Evolutionary conservation across 64 coral and sea anemone species (phyloP).

Genomic region (Orbicella faveolata): DNA sequence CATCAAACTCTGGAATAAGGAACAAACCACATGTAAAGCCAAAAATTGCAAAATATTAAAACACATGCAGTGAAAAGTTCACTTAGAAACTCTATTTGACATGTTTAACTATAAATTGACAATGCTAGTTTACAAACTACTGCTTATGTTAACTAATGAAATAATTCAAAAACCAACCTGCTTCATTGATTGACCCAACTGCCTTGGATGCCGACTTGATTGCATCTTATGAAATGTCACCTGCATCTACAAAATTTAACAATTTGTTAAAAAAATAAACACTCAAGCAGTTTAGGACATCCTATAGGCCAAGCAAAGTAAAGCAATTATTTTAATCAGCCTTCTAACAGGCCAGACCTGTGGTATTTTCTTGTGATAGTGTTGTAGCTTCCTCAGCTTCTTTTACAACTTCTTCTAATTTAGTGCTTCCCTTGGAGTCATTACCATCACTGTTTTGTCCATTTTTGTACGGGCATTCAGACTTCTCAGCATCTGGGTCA

Average conservation of each 20-base stretch:
- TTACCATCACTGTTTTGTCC: neutral
- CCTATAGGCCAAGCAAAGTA: neutral
- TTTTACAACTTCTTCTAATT: constrained; percentile 36
- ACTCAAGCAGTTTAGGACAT: neutral
- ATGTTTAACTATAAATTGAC: too few relatives aligned
- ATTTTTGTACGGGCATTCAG: constrained; percentile 29
- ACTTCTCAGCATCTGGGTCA: constrained; percentile 13
- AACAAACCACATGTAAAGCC: neutral
- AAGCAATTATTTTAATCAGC: neutral
- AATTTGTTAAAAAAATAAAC: neutral
- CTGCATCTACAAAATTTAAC: constrained; percentile 33
- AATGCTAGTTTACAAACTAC: too few relatives aligned
- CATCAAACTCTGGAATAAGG: constrained; percentile 81
- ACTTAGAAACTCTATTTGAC: too few relatives aligned
- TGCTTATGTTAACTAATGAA: neutral
- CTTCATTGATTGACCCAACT: constrained; percentile 87
- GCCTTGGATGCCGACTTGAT: constrained; percentile 84
- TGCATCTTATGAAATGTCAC: constrained; percentile 70
- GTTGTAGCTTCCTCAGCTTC: constrained; percentile 34
- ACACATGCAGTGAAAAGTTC: too few relatives aligned
- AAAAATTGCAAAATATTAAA: neutral
- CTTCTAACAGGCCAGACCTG: neutral
- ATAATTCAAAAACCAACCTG: constrained; percentile 14
- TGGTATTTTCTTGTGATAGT: neutral
- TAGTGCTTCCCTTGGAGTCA: neutral